Evolutionary conservation across 2,797 vertebrate species (phyloP).

Genomic region (Sarcoramphus papa): DNA sequence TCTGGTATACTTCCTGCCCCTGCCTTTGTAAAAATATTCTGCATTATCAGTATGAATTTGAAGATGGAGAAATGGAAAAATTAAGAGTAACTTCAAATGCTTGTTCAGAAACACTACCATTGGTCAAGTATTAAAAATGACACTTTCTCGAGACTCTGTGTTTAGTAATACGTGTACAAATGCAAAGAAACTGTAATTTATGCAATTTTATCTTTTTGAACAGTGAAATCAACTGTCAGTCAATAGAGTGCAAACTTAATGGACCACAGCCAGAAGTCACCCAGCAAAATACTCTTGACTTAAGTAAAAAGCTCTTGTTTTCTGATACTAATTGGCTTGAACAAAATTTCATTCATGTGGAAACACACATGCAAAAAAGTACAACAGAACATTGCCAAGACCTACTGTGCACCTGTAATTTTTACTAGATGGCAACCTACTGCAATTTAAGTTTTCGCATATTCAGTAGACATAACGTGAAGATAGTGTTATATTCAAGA

Average conservation of each 20-base stretch:
- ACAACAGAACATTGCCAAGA: background rate
- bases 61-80: background rate
- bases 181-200: background rate
- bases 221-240: background rate
- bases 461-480: background rate
- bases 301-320: background rate
- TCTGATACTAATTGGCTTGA: background rate
- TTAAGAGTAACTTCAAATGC: background rate
- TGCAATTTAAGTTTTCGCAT: background rate
- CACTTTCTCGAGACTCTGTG: background rate
- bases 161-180: background rate
- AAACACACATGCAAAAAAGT: background rate
- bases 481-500: background rate
- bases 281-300: background rate
- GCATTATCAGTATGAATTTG: background rate
- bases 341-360: background rate
- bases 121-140: background rate
- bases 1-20: background rate
- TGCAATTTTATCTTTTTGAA: background rate
- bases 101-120: background rate
- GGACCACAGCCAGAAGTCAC: background rate
- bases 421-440: background rate
- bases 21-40: background rate
- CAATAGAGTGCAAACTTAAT: background rate
- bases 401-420: background rate